phyloP scores from a whole-genome alignment of 2,888 invertebrate genomes.

The Lordiphosa andalusiaca region DNA sequence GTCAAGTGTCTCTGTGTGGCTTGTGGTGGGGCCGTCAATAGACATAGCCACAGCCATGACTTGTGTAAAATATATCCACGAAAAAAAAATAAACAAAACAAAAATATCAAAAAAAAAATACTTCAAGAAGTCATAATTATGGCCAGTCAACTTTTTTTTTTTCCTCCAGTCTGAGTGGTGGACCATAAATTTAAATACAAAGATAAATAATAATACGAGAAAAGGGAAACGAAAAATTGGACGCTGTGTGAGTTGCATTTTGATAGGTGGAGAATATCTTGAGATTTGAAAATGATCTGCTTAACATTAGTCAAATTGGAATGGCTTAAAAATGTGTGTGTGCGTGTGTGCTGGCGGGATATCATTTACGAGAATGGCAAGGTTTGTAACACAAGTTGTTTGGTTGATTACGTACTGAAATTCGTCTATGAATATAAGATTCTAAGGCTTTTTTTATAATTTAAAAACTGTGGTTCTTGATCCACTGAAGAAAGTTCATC shows the following conservation, averaged over 20 bases:
- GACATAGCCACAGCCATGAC: constrained; percentile 59
- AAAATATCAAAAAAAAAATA: constrained; percentile 22
- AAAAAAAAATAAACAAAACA: constrained; percentile 9
- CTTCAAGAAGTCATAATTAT: constrained; percentile 70
- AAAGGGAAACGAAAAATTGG: constrained; percentile 13
- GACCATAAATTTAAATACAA: constrained; percentile 60
- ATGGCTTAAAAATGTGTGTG: constrained; percentile 7
- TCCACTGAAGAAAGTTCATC: no score
- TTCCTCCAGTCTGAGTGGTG: constrained; percentile 21
- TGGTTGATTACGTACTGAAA: no score
- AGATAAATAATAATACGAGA: constrained; percentile 37
- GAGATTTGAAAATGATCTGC: constrained; percentile 27
- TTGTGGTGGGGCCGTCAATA: constrained; percentile 51
- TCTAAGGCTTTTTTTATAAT: no score
- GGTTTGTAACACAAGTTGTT: no score
- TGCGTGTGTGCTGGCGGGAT: constrained; percentile 1
- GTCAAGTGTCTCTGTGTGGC: constrained; percentile 62
- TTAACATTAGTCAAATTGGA: constrained; percentile 39
- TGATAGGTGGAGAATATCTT: constrained; percentile 19
- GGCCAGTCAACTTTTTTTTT: constrained; percentile 63
- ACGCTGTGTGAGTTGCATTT: constrained; percentile 24
- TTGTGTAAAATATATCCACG: constrained; percentile 51
- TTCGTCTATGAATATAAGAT: no score
- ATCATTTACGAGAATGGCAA: constrained; percentile 3
- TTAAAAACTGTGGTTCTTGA: no score